Conservation (phyloP, 2,113 vertebrate species). For the Numenius arquata region DNA sequence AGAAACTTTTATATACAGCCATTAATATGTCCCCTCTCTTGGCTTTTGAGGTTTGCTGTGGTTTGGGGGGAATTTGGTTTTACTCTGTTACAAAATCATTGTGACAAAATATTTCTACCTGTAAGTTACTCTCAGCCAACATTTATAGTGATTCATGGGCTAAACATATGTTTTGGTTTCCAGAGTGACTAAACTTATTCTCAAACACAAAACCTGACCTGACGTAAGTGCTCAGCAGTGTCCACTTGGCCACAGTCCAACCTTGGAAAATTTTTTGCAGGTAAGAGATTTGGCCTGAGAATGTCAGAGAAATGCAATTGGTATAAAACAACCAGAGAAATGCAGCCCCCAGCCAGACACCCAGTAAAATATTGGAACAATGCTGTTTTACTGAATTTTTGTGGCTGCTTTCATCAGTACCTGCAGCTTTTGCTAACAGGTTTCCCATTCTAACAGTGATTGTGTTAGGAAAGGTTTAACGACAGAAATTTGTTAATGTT, state of each 20-base stretch:
- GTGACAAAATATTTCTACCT: neutral
- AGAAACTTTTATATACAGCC: neutral
- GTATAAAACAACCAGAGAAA: neutral
- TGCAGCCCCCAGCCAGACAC: neutral
- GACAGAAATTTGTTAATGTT: neutral
- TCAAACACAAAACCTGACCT: neutral
- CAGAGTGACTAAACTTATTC: neutral
- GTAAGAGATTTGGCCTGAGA: neutral
- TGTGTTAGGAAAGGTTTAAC: neutral
- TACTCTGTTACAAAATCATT: neutral
- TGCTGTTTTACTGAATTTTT: neutral
- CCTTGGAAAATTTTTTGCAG: neutral
- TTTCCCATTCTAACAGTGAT: neutral
- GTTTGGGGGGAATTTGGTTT: neutral
- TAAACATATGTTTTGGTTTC: neutral
- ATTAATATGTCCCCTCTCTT: neutral
- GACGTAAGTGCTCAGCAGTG: neutral
- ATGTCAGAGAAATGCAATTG: neutral
- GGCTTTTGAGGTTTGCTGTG: neutral
- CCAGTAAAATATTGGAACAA: neutral
- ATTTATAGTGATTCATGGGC: neutral
- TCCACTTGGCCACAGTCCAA: neutral
- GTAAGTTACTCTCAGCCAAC: neutral
- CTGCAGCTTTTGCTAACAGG: neutral
- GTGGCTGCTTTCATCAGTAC: neutral